Conservation (phyloP, 2,888 invertebrate species). For the Drosophila recens region DNA sequence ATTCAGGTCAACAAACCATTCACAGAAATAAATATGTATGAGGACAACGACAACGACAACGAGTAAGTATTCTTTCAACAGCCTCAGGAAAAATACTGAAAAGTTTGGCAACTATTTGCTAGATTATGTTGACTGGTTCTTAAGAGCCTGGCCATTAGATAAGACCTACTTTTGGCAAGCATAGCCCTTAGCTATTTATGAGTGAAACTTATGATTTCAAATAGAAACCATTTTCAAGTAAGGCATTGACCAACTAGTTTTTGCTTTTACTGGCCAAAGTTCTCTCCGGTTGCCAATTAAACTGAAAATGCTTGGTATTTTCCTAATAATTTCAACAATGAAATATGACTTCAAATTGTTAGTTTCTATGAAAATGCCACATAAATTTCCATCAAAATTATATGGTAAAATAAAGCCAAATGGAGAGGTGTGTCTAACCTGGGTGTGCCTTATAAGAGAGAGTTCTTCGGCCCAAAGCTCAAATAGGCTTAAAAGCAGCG, state of each 20-base stretch:
- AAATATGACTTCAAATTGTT: slow-evolving; percentile 71
- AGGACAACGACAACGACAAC: not conserved
- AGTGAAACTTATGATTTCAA: slow-evolving; percentile 36
- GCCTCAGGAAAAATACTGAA: slow-evolving; percentile 45
- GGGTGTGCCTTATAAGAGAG: not conserved
- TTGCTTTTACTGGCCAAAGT: slow-evolving; percentile 32
- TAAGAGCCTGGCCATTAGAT: slow-evolving; percentile 41
- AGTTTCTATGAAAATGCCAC: slow-evolving; percentile 41
- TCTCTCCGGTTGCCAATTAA: slow-evolving; percentile 58
- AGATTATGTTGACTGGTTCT: slow-evolving; percentile 51
- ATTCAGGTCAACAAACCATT: slow-evolving; percentile 32
- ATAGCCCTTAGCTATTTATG: slow-evolving; percentile 44
- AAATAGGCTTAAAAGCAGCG: slow-evolving; percentile 32
- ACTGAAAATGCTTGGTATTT: slow-evolving; percentile 46
- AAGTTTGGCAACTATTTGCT: slow-evolving; percentile 65
- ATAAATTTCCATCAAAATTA: slow-evolving; percentile 70
- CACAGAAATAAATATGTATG: slow-evolving; percentile 8
- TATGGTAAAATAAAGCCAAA: slow-evolving; percentile 41
- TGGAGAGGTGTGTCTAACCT: slow-evolving; percentile 16
- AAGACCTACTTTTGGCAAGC: slow-evolving; percentile 47
- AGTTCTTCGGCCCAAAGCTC: slow-evolving; percentile 10
- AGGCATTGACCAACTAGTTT: slow-evolving; percentile 49
- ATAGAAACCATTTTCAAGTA: slow-evolving; percentile 31
- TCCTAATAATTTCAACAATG: slow-evolving; percentile 69
- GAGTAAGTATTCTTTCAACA: slow-evolving; percentile 37